These are phyloP conservation scores for Agrochola litura DNA, from an alignment of 2,888 invertebrate genomes.

Conservation along the genomic window DNA sequence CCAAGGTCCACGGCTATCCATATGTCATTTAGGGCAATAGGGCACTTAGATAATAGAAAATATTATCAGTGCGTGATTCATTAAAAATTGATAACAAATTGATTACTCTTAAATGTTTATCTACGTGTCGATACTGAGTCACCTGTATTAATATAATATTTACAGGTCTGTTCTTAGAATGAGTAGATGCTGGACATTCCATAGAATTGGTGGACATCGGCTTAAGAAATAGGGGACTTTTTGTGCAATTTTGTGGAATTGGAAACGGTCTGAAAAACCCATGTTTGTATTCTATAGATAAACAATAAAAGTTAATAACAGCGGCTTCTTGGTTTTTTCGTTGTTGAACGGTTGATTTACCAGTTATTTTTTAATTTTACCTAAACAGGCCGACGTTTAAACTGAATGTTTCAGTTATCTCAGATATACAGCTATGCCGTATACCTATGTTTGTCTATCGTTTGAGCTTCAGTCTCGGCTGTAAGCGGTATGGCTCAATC, in stretches of 20 bases:
- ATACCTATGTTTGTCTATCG: background rate
- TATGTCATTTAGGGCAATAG: constrained; percentile 16
- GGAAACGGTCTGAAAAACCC: background rate
- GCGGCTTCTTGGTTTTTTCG: background rate
- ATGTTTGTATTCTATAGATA: constrained; percentile 5
- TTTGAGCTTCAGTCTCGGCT: background rate
- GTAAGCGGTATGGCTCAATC: too few relatives aligned
- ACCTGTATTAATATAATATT: constrained; percentile 3
- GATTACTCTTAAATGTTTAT: constrained; percentile 30
- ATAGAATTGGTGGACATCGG: background rate
- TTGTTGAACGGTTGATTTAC: background rate
- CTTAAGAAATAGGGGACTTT: constrained; percentile 14
- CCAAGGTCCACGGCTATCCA: background rate
- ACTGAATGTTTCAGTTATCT: background rate
- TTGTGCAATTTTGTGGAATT: background rate
- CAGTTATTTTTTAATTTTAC: too few relatives aligned
- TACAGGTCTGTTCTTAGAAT: background rate
- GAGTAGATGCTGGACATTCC: constrained; percentile 3
- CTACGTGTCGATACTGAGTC: constrained; percentile 22
- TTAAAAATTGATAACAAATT: constrained; percentile 28
- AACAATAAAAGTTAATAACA: background rate
- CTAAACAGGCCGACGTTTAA: background rate
- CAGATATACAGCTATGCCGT: background rate
- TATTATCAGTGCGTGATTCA: constrained; percentile 29
- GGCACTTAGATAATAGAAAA: constrained; percentile 17